Evolutionary conservation across 2,797 vertebrate species (phyloP).

Genomic region (Aplochiton taeniatus): DNA sequence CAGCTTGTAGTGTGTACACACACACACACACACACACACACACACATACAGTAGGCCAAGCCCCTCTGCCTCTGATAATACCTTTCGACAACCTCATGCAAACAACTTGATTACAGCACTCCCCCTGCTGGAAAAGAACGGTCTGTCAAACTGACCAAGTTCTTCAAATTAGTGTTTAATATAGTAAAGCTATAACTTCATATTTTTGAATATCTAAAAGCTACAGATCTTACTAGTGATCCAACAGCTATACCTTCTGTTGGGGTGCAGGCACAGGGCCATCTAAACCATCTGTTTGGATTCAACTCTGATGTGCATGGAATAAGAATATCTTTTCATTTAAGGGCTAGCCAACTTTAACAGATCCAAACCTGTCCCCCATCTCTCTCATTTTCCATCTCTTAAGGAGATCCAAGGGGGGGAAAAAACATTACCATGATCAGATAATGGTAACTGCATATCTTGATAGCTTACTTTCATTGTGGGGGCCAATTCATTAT

Average conservation of each 20-base stretch:
- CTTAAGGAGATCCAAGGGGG: no score
- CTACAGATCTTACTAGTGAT: constrained; percentile 18
- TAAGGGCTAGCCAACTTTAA: constrained; percentile 7
- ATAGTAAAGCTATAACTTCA: no score
- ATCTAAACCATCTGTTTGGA: constrained; percentile 16
- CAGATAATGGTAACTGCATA: no score
- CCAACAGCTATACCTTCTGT: constrained; percentile 45
- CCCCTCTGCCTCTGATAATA: constrained; percentile 11
- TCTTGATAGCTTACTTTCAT: no score
- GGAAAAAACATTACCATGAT: no score
- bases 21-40: constrained; percentile 33
- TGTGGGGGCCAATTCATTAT: no score
- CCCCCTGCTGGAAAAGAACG: constrained; percentile 53
- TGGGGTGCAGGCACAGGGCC: constrained; percentile 11
- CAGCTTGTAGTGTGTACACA: constrained; percentile 11
- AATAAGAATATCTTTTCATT: constrained; percentile 18
- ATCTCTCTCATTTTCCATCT: no score
- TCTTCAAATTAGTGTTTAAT: no score
- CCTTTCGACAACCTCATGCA: constrained; percentile 34
- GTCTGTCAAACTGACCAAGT: neutral
- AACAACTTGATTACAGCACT: constrained; percentile 31
- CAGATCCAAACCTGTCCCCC: no score
- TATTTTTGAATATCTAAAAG: no score
- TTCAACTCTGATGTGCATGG: constrained; percentile 49
- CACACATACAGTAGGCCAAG: constrained; percentile 37